A percentile compares a stretch with the other conserved stretches of the same genome.
phyloP scores from a whole-genome alignment of 2,888 invertebrate genomes.

The Dasysyrphus tricinctus region DNA sequence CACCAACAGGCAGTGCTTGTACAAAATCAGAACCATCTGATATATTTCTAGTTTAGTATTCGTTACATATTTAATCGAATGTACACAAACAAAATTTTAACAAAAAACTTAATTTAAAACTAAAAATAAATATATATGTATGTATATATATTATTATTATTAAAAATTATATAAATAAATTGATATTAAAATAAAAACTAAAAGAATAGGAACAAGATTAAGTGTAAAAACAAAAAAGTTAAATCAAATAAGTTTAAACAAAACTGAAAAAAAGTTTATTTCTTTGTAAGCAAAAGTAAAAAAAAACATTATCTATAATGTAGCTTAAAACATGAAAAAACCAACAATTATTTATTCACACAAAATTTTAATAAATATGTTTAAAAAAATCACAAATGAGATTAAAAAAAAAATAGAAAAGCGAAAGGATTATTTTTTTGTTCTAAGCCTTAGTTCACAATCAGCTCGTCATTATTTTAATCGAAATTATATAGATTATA shows the following conservation, averaged over 20 bases:
- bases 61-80: slow-evolving; percentile 48
- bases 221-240: slow-evolving; percentile 3
- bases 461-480: slow-evolving; percentile 5
- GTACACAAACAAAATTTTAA: slow-evolving; percentile 20
- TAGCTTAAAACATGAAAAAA: background rate
- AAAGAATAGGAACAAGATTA: background rate
- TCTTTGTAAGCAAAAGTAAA: slow-evolving; percentile 5
- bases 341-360: slow-evolving; percentile 1
- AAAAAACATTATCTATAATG: background rate
- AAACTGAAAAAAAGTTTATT: background rate
- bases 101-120: slow-evolving; percentile 1
- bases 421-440: slow-evolving; percentile 23
- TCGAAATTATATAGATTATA: slow-evolving; percentile 6
- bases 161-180: slow-evolving; percentile 12
- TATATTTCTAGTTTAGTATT: slow-evolving; percentile 82
- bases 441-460: background rate
- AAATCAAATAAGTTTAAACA: slow-evolving; percentile 5
- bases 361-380: background rate
- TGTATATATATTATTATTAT: slow-evolving; percentile 31
- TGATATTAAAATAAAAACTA: background rate
- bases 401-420: slow-evolving; percentile 20
- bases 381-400: slow-evolving; percentile 23
- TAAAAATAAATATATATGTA: slow-evolving; percentile 27
- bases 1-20: slow-evolving; percentile 89
- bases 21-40: slow-evolving; percentile 86